Evolutionary conservation across 1,140 invertebrate species (phyloP).

Genomic region (Lycorma delicatula): DNA sequence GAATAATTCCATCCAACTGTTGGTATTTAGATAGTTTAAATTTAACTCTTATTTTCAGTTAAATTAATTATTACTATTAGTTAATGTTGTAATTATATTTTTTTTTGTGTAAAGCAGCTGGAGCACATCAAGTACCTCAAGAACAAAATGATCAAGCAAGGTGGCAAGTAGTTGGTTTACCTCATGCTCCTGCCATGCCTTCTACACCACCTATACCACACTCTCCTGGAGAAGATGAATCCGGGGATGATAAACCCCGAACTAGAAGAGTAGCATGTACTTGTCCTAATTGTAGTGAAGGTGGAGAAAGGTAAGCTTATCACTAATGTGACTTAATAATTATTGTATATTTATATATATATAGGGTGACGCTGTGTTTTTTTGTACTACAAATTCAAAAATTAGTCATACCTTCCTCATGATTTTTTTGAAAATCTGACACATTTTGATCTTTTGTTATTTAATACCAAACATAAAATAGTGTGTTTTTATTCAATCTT

Average conservation of each 20-base stretch:
- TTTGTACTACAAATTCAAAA: too few species aligned
- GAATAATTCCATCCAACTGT: too few species aligned
- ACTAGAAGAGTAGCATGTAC: constrained; percentile 85
- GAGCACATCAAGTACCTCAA: constrained; percentile 8
- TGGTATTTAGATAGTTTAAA: too few species aligned
- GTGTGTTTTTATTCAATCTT: too few species aligned
- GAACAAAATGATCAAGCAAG: constrained; percentile 4
- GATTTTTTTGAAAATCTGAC: too few species aligned
- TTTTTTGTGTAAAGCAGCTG: constrained; percentile 17
- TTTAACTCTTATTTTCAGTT: too few species aligned
- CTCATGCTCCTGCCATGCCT: constrained; percentile 24
- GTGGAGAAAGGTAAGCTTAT: constrained; percentile 59
- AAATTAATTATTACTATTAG: too few species aligned
- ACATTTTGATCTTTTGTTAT: too few species aligned
- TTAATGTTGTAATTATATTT: too few species aligned
- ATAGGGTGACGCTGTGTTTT: too few species aligned
- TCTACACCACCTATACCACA: constrained; percentile 18
- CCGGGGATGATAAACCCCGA: constrained; percentile 42
- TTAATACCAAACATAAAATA: too few species aligned
- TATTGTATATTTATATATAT: constrained; percentile 22
- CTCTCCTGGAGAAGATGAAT: constrained; percentile 25
- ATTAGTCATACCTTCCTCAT: too few species aligned
- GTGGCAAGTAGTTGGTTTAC: constrained; percentile 25
- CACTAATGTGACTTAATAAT: not conserved
- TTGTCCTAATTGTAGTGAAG: constrained; percentile 91